These are phyloP conservation scores for Porphyrio hochstetteri DNA, from an alignment of 2,113 vertebrate genomes.

Conservation along the genomic window DNA sequence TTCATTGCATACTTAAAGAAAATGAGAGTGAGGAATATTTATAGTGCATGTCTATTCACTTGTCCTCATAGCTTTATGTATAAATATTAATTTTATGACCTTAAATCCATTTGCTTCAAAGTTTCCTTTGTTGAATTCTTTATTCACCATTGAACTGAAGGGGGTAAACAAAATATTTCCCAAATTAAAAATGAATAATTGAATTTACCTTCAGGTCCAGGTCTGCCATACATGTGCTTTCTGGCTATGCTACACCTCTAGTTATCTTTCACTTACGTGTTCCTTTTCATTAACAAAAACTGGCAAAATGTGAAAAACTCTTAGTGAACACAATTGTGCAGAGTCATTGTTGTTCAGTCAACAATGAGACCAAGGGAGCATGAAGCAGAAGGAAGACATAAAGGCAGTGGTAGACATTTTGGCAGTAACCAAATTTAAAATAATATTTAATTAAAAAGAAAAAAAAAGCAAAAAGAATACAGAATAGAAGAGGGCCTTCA, in stretches of 20 bases:
- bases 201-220: not conserved
- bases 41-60: not conserved
- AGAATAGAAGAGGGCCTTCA: not conserved
- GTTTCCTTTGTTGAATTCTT: not conserved
- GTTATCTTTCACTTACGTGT: not conserved
- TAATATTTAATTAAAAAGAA: not conserved
- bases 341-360: not conserved
- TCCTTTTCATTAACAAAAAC: not conserved
- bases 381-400: not conserved
- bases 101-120: not conserved
- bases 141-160: not conserved
- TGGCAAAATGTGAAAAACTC: not conserved
- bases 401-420: not conserved
- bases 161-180: not conserved
- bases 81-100: not conserved
- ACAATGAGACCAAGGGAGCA: not conserved
- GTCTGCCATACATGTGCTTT: not conserved
- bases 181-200: constrained; percentile 3
- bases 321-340: not conserved
- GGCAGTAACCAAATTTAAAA: not conserved
- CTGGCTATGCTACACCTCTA: not conserved
- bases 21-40: not conserved
- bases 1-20: not conserved
- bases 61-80: not conserved
- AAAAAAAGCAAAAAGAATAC: not conserved